Base-by-base conservation (phyloP, 2,888 invertebrate genomes). In the Melinopterus prodromus region DNA sequence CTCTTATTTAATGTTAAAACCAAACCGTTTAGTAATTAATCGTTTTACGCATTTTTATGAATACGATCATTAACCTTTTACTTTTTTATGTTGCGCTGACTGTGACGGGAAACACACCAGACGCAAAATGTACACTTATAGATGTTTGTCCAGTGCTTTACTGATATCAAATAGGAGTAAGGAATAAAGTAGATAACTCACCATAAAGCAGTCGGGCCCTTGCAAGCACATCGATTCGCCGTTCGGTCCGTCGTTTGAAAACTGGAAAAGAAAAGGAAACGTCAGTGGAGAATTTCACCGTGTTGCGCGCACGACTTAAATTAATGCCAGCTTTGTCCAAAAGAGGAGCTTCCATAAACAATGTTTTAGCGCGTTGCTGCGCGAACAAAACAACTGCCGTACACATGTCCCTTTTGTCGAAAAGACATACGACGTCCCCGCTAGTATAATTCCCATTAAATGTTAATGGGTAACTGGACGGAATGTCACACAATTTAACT, bases 181-280 rank as follows among this genome's bases (percentile, higher is more conserved):
- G 3, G 26, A 26, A 26, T 26, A 26, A 26, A 26, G 26, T 26
- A 26, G 26, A 26, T 26, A 74, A 91, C 93, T 92, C 89, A 93
- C 93, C 93, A 93, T 93, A 90, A 93, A 93, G 89, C 93, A 93
- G 90, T 93, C 93, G 84, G 93, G 93, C 88, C 93, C 93, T 89
- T 93, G 93, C 89, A 93, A 90, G 89, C 93, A 93, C 87, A 92
- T 92, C 80, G 92, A 92, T 90, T 93, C 92, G 88, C 92, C 92
- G 87, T 92, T 90, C 85, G 92, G 92, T 80, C 92, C 91, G 83
- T 92, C 92, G 89, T 91, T 90, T 86, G 93, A 92, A 86, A 93
- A 93, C 93, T 93, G 92, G 86, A 74, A 84, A 84, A 85, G 84
- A 77, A 77, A 79, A 6, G 53, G 12, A 53, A 53, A 7, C 7